These are phyloP conservation scores for Otolemur crassicaudatus DNA, from an alignment of 2,797 vertebrate species.

Conservation along the genomic window DNA sequence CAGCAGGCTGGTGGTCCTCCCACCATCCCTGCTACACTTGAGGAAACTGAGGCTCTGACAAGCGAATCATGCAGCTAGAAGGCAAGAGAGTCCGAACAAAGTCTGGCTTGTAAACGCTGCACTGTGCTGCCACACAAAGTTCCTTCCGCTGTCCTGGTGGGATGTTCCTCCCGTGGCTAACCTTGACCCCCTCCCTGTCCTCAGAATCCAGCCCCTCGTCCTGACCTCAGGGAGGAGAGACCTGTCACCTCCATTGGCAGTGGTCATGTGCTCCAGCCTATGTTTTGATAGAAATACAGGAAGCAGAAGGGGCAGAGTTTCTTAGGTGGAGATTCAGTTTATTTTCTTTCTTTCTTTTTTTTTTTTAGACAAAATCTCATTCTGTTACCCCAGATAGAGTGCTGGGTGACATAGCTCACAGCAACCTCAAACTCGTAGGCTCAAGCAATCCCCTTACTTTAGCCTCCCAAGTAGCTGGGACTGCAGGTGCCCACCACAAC, in stretches of 20 bases:
- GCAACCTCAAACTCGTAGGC: too few relatives aligned
- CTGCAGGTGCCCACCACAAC: too few relatives aligned
- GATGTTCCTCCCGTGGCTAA: not conserved
- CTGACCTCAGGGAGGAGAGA: not conserved
- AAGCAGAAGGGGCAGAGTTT: not conserved
- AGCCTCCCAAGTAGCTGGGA: too few relatives aligned
- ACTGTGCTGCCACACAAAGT: not conserved
- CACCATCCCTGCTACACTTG: fast-evolving
- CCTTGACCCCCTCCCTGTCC: not conserved
- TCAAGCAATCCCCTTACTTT: too few relatives aligned
- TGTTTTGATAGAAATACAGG: not conserved
- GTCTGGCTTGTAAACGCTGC: not conserved
- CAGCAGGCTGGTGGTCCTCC: not conserved
- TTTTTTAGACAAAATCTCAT: too few relatives aligned
- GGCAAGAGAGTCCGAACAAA: not conserved
- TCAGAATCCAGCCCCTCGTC: not conserved
- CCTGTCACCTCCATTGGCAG: not conserved
- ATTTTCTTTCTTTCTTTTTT: not conserved
- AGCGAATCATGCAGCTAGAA: not conserved
- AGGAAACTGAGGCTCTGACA: not conserved
- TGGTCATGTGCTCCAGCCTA: not conserved
- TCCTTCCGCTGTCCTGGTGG: not conserved
- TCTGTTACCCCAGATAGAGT: too few relatives aligned
- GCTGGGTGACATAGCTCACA: too few relatives aligned
- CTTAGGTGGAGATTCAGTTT: not conserved